These are phyloP conservation scores for Onychorhynchus coronatus DNA, from an alignment of 2,113 vertebrate genomes.

Conservation along the genomic window DNA sequence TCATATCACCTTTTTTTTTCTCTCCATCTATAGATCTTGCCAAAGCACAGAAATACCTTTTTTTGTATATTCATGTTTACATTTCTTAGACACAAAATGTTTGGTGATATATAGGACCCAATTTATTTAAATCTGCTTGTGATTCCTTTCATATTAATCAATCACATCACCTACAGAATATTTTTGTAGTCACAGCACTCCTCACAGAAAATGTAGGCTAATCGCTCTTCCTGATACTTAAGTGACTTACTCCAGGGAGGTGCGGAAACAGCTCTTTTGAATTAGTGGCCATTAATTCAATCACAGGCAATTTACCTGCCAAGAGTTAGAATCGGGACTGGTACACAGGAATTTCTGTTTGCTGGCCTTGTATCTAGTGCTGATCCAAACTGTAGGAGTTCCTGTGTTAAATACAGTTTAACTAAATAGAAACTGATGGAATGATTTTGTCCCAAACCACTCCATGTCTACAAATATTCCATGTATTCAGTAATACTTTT, in stretches of 20 bases:
- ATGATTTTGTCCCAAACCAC: not conserved
- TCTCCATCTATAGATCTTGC: not conserved
- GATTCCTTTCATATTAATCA: not conserved
- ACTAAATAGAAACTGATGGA: not conserved
- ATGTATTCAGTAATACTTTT: not conserved
- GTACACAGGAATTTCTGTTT: not conserved
- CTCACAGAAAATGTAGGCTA: not conserved
- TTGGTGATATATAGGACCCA: not conserved
- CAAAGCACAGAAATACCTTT: not conserved
- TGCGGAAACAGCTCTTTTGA: not conserved
- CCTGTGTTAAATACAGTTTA: not conserved
- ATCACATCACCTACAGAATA: not conserved
- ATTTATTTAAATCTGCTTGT: not conserved
- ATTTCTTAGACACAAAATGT: not conserved
- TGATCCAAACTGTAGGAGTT: not conserved
- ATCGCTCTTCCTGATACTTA: not conserved
- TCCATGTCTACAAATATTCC: not conserved
- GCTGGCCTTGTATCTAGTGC: not conserved
- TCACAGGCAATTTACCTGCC: not conserved
- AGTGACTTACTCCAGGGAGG: not conserved
- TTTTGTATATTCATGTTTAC: not conserved
- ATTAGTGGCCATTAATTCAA: not conserved
- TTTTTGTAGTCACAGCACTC: not conserved
- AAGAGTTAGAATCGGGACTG: not conserved
- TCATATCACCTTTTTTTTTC: not conserved